Percentiles rank a stretch among this genome's conserved stretches.
Conservation (phyloP, 2,888 invertebrate genomes). For the Cryptus viduatorius region DNA sequence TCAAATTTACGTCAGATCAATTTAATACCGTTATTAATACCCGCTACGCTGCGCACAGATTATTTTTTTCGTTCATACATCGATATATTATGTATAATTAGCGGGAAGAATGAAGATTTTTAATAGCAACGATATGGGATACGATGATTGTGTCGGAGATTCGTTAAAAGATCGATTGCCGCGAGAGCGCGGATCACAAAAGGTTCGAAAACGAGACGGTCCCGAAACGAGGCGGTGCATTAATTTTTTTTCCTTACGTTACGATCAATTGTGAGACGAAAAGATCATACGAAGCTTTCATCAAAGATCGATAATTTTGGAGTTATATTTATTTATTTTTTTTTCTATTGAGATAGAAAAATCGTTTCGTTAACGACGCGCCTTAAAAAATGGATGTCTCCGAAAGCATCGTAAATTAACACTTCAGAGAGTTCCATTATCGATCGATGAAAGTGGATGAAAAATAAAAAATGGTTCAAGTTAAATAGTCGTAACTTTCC, state of each 20-base stretch:
- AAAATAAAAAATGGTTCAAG: neutral
- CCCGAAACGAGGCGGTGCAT: neutral
- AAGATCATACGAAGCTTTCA: neutral
- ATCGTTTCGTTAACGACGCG: neutral
- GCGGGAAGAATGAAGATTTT: neutral
- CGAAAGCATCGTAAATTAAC: neutral
- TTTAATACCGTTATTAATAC: conserved; percentile 42
- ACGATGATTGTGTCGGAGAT: conserved; percentile 10
- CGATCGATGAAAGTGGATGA: neutral
- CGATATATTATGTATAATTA: conserved; percentile 35
- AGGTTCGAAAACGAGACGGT: neutral
- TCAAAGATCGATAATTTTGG: neutral
- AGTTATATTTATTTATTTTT: neutral
- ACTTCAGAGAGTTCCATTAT: neutral
- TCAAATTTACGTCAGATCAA: conserved; percentile 43
- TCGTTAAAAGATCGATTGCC: conserved; percentile 22
- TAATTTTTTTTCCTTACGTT: neutral
- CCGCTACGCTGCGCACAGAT: neutral
- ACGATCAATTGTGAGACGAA: neutral
- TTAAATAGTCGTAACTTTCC: conserved; percentile 5
- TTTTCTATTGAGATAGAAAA: neutral
- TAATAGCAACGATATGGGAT: neutral
- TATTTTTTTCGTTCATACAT: conserved; percentile 17
- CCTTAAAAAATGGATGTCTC: neutral
- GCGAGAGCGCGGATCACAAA: neutral